Evolutionary conservation across 2,888 invertebrate species (phyloP).

Genomic region (Volucella inflata): DNA sequence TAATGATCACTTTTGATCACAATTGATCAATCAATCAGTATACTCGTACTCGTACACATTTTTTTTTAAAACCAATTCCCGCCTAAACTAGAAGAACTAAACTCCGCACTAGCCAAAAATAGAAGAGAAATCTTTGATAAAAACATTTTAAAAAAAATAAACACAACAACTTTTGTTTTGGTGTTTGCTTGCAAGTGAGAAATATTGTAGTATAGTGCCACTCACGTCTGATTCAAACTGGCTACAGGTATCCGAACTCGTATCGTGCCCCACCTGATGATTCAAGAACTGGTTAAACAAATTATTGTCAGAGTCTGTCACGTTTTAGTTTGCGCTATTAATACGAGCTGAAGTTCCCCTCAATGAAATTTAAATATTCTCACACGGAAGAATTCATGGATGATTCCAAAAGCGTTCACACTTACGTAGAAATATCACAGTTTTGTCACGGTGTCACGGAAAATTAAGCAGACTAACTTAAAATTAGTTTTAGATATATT

Average conservation of each 20-base stretch:
- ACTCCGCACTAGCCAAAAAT: too few species aligned
- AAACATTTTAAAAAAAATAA: too few species aligned
- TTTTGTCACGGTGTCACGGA: background rate
- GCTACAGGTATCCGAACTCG: background rate
- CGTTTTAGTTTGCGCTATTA: background rate
- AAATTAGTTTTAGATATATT: background rate
- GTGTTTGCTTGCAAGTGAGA: too few species aligned
- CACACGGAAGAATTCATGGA: constrained; percentile 26
- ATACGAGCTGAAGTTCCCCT: constrained; percentile 19
- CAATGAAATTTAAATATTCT: constrained; percentile 44
- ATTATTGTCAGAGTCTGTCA: constrained; percentile 5
- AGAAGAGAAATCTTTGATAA: too few species aligned
- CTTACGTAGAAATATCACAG: constrained; percentile 1
- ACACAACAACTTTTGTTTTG: too few species aligned
- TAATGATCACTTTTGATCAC: too few species aligned
- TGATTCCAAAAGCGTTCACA: background rate
- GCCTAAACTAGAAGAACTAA: too few species aligned
- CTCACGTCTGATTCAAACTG: constrained; percentile 36
- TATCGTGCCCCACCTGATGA: constrained; percentile 56
- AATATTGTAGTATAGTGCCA: background rate
- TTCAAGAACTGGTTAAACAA: constrained; percentile 61
- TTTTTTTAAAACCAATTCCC: too few species aligned
- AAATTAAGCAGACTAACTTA: background rate
- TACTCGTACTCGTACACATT: too few species aligned
- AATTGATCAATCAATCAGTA: too few species aligned